phyloP scores from a whole-genome alignment of 2,888 invertebrate species.

The Metalampra italica region DNA sequence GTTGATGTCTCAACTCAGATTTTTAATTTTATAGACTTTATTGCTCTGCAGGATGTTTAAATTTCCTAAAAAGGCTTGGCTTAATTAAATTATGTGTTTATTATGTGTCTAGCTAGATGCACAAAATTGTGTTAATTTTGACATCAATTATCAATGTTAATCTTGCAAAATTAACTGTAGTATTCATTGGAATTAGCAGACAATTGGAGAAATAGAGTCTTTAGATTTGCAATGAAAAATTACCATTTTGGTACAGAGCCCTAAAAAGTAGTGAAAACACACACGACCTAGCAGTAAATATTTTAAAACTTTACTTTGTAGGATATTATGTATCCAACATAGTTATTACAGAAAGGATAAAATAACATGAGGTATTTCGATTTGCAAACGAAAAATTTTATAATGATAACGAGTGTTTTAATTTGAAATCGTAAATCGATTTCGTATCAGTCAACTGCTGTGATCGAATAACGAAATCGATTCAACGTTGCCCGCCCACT shows the following conservation, averaged over 20 bases:
- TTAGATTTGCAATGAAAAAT: too few species aligned
- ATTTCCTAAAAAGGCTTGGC: background rate
- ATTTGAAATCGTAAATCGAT: constrained; percentile 15
- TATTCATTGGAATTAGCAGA: too few species aligned
- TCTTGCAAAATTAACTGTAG: too few species aligned
- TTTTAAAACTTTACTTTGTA: too few species aligned
- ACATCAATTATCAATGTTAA: background rate
- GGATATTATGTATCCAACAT: too few species aligned
- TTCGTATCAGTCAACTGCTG: constrained; percentile 9
- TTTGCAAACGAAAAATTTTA: constrained; percentile 9
- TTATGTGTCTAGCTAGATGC: background rate
- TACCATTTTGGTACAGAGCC: too few species aligned
- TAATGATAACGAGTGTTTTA: constrained; percentile 5
- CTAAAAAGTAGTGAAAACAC: too few species aligned
- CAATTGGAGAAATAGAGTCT: too few species aligned
- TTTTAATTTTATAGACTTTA: constrained; percentile 1
- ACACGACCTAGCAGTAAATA: too few species aligned
- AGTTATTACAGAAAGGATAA: too few species aligned
- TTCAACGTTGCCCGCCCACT: constrained; percentile 17
- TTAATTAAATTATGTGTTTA: background rate
- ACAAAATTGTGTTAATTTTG: background rate
- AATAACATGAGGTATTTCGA: background rate
- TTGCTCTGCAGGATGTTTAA: background rate
- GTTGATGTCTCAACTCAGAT: constrained; percentile 1
- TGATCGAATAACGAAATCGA: constrained; percentile 22